Evolutionary conservation across 2,113 vertebrate species (phyloP).

Genomic region (Rhea pennata): DNA sequence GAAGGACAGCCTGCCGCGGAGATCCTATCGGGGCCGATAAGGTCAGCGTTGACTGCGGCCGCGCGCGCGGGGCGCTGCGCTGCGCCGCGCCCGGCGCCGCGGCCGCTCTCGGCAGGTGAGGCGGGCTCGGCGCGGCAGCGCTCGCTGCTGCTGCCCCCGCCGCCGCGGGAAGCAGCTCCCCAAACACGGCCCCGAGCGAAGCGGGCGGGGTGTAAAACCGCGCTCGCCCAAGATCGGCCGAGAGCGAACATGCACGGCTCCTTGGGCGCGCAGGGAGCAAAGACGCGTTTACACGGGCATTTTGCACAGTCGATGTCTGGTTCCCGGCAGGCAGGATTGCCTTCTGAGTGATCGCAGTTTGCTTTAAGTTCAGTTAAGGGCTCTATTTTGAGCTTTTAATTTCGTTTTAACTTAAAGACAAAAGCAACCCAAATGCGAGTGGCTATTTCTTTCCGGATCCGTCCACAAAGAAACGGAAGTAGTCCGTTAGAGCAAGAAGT

Average conservation of each 20-base stretch:
- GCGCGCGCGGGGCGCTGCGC: too few relatives aligned
- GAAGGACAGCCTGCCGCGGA: constrained; percentile 2
- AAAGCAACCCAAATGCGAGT: background rate
- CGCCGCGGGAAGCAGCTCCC: too few relatives aligned
- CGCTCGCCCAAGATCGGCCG: background rate
- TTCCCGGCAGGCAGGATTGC: background rate
- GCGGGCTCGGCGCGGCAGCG: background rate
- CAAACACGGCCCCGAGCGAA: too few relatives aligned
- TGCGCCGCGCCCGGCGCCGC: too few relatives aligned
- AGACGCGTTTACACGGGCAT: background rate
- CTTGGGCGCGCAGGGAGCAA: background rate
- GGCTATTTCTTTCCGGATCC: background rate
- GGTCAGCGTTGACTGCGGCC: background rate
- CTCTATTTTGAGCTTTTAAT: rapidly evolving
- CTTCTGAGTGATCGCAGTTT: too few relatives aligned
- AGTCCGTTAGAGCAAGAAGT: background rate
- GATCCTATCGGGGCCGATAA: constrained; percentile 62
- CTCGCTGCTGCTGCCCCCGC: too few relatives aligned
- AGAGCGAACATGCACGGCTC: background rate
- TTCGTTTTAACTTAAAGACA: background rate
- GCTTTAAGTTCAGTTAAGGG: background rate
- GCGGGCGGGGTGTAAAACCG: background rate
- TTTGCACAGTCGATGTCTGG: background rate
- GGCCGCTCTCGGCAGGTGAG: background rate
- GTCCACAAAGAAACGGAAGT: background rate